These are phyloP conservation scores for Aphodius sticticus DNA, from an alignment of 2,888 invertebrate species.

Conservation along the genomic window DNA sequence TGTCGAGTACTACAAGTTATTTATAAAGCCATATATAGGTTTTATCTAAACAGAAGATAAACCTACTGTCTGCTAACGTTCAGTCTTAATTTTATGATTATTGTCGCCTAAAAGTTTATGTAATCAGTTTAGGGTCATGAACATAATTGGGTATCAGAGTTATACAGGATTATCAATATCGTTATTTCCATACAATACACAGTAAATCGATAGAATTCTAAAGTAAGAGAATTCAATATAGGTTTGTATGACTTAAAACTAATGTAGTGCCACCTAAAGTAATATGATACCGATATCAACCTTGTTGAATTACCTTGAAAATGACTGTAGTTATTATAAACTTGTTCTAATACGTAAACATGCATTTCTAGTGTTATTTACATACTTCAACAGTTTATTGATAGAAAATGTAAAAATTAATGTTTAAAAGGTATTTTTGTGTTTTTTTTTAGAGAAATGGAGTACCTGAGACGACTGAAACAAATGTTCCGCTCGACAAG, in stretches of 20 bases:
- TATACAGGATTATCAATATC: background rate
- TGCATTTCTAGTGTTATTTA: background rate
- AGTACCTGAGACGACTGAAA: slow-evolving; percentile 12
- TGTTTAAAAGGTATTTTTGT: background rate
- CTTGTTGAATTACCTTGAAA: background rate
- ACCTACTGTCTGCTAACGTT: background rate
- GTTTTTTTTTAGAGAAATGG: slow-evolving; percentile 15
- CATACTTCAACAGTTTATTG: background rate
- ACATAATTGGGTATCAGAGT: background rate
- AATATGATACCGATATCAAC: background rate
- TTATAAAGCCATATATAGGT: background rate
- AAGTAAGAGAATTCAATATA: background rate
- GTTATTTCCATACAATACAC: background rate
- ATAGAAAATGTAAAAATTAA: too few relatives aligned
- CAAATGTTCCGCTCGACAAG: slow-evolving; percentile 5
- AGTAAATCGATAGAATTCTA: background rate
- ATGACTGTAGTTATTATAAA: background rate
- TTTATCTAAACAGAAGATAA: background rate
- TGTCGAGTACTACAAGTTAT: background rate
- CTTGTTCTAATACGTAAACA: background rate
- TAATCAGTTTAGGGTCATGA: background rate
- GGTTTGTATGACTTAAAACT: background rate
- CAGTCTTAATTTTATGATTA: background rate
- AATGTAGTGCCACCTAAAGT: background rate
- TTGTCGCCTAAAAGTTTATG: background rate